Evolutionary conservation across 2,113 vertebrate species (phyloP), one percentile per base, ranked within the genome.

Genomic region (Epinephelus fuscoguttatus): DNA sequence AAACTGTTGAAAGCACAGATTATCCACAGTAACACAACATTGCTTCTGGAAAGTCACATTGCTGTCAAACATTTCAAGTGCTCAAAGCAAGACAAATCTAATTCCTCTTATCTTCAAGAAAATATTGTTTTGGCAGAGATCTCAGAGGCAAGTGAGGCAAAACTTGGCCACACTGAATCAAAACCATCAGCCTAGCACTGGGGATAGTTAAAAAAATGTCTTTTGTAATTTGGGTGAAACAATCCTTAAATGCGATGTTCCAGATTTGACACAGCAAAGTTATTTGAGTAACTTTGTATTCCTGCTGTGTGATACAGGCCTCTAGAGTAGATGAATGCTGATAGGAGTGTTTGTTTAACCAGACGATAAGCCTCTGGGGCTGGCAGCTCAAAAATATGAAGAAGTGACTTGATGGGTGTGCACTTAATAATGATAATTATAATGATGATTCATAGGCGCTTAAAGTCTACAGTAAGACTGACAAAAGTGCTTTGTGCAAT

Each of bases 321-420:
- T 33, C 59, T n/a, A 19, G 40, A 47, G 55, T 4, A 4, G 15
- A 49, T 40, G 15, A 69, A 17, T 8, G 15, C 2, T 49, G 18
- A 42, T 53, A 59, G 30, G 61, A 69, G 47, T 45, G 52, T 69
- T 63, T 79, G 75, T 67, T 70, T 70, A 70, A 3, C 18, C 17
- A 42, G 50, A 55, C 60, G 60, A 85, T 52, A 70, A 62, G 69
- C 49, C 3, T 78, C 27, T 72, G 18, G 33, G 6, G 25, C 19
- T 56, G n/a, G 30, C 4, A 10, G 30, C 9, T 63, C 30, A 68
- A 56, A 56, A 52, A 49, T 9, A 40, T 8, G 11, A 72, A 76
- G 62, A 42, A 52, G 45, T 25, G 14, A 40, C 61, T 52, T 62
- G 13, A 67, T 37, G 49, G 66, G 67, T 50, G 67, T 63, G n/a